Conservation (phyloP, 2,113 vertebrate species). For the Cynocephalus volans region DNA sequence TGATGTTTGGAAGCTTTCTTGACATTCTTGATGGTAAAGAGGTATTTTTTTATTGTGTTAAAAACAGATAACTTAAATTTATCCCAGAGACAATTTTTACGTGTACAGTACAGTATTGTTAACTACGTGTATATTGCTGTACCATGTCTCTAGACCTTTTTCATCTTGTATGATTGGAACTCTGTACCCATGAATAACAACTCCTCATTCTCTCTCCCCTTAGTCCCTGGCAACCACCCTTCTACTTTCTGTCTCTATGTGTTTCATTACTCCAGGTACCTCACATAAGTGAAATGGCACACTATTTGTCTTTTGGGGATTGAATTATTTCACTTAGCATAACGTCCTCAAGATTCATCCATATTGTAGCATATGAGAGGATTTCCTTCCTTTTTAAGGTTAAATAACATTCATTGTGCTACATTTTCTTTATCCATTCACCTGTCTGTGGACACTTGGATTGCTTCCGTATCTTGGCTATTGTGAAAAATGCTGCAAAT, state of each 20-base stretch:
- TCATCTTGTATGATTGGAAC: background rate
- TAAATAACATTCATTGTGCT: background rate
- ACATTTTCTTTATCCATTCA: background rate
- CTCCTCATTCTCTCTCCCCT: fast-evolving
- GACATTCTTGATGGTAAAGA: background rate
- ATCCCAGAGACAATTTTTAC: background rate
- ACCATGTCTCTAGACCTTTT: background rate
- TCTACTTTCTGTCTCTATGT: background rate
- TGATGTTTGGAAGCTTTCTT: background rate
- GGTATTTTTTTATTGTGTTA: background rate
- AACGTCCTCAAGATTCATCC: background rate
- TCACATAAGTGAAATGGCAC: background rate
- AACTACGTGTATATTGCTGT: background rate
- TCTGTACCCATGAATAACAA: background rate
- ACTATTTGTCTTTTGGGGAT: background rate
- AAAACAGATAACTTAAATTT: background rate
- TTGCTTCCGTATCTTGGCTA: background rate
- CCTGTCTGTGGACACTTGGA: background rate
- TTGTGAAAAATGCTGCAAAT: background rate
- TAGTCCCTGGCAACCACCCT: too few relatives aligned
- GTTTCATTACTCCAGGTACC: background rate
- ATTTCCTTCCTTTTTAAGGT: background rate
- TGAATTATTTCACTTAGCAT: background rate
- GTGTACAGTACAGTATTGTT: background rate
- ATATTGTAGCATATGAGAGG: background rate